Percentiles rank a stretch among this genome's conserved stretches.
phyloP scores from a whole-genome alignment of 2,113 vertebrate species.

The Oreamnos americanus region DNA sequence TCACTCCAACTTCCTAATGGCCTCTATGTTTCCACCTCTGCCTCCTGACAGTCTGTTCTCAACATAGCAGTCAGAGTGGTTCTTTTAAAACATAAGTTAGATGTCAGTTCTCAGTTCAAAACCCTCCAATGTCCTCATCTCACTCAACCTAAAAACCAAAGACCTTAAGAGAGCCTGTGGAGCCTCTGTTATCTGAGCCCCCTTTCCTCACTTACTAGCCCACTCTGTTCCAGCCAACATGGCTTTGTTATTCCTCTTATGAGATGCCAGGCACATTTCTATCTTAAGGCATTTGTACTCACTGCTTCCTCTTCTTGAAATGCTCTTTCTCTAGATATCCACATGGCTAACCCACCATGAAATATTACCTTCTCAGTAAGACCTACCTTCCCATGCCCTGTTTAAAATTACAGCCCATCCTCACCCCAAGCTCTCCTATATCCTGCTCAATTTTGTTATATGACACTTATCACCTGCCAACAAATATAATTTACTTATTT shows the following conservation, averaged over 20 bases:
- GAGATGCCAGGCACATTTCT: not conserved
- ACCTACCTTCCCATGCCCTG: not conserved
- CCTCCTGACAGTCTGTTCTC: not conserved
- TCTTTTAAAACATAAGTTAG: not conserved
- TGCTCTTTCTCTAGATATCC: not conserved
- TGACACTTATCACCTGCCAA: not conserved
- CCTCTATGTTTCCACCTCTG: not conserved
- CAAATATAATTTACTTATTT: not conserved
- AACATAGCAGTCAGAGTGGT: not conserved
- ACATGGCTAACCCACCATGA: not conserved
- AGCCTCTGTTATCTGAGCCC: not conserved
- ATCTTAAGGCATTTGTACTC: not conserved
- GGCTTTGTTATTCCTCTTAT: not conserved
- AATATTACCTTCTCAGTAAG: conserved; percentile 3
- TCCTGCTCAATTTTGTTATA: not conserved
- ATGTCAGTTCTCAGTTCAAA: not conserved
- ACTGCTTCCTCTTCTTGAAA: not conserved
- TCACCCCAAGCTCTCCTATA: not conserved
- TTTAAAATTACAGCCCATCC: not conserved
- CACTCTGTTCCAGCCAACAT: not conserved
- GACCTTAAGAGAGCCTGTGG: not conserved
- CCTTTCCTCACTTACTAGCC: not conserved
- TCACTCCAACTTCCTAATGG: not conserved
- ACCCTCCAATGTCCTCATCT: not conserved
- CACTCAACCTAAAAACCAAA: not conserved